These are phyloP conservation scores for Lissonota sp. DNA, from an alignment of 2,888 invertebrate species.

Conservation along the genomic window DNA sequence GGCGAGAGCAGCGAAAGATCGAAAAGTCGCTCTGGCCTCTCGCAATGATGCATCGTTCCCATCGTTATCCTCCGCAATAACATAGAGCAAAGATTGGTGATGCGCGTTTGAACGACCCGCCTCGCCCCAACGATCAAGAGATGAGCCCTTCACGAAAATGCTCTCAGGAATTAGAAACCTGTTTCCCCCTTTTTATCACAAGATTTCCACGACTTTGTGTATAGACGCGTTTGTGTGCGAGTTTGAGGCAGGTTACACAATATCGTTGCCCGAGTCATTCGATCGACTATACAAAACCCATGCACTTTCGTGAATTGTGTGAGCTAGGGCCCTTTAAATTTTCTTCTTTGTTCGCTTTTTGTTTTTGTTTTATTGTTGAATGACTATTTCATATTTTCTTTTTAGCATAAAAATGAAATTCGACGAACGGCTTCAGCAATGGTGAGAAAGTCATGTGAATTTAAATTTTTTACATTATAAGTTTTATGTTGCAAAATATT, in stretches of 20 bases:
- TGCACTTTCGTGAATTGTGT: no score
- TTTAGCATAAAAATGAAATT: no score
- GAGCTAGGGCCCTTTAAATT: no score
- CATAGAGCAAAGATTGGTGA: conserved; percentile 25
- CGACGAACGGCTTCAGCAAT: no score
- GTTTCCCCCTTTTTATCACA: conserved; percentile 54
- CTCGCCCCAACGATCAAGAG: conserved; percentile 24
- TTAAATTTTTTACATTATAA: no score
- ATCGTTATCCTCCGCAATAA: conserved; percentile 14
- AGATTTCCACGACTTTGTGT: conserved; percentile 44
- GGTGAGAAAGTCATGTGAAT: no score
- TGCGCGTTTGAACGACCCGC: conserved; percentile 19
- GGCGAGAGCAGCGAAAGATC: not conserved
- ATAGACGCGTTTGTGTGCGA: conserved; percentile 2
- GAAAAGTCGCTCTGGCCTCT: conserved; percentile 11
- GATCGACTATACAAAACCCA: no score
- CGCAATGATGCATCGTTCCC: conserved; percentile 35
- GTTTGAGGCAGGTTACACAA: not conserved
- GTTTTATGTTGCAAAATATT: no score
- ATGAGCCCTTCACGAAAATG: conserved; percentile 53
- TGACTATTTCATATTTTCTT: no score
- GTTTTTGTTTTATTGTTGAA: no score
- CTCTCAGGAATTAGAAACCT: conserved; percentile 57
- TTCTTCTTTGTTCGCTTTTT: no score
- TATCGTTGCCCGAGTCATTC: not conserved